Evolutionary conservation across 2,888 invertebrate genomes (phyloP).

Genomic region (Athalia circularis): DNA sequence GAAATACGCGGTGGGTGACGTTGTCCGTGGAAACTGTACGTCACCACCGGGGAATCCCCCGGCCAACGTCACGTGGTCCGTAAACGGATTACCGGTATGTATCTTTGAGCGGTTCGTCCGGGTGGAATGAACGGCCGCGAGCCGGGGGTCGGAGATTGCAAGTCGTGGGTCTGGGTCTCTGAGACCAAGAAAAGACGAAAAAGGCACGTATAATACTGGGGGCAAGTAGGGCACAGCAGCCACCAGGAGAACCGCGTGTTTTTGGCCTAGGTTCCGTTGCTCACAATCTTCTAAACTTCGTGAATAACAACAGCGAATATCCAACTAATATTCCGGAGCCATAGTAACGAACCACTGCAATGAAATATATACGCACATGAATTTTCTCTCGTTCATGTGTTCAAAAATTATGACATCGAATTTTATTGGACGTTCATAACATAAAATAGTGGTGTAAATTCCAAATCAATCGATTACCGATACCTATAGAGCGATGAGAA

Average conservation of each 20-base stretch:
- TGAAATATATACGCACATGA: too few species aligned
- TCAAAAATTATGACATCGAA: too few species aligned
- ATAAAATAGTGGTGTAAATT: too few species aligned
- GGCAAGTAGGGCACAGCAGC: background rate
- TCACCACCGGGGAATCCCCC: conserved; percentile 82
- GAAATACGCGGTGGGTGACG: conserved; percentile 83
- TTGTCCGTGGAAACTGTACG: conserved; percentile 82
- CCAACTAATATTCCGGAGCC: background rate
- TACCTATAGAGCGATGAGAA: too few species aligned
- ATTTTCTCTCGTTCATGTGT: too few species aligned
- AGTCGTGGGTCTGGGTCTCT: background rate
- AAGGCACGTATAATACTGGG: conserved; percentile 19
- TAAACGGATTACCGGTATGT: conserved; percentile 77
- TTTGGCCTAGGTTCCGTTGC: background rate
- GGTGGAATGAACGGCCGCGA: conserved; percentile 26
- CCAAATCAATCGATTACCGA: too few species aligned
- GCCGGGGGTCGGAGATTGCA: conserved; percentile 29
- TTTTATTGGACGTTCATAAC: too few species aligned
- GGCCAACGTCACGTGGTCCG: conserved; percentile 83
- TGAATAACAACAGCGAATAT: background rate
- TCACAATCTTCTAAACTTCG: background rate
- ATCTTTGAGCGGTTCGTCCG: conserved; percentile 41
- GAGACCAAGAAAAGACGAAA: background rate
- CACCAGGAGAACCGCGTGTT: background rate
- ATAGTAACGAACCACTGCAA: background rate